Conservation (phyloP, 92 coral and sea anemone species). For the Scolanthus callimorphus region DNA sequence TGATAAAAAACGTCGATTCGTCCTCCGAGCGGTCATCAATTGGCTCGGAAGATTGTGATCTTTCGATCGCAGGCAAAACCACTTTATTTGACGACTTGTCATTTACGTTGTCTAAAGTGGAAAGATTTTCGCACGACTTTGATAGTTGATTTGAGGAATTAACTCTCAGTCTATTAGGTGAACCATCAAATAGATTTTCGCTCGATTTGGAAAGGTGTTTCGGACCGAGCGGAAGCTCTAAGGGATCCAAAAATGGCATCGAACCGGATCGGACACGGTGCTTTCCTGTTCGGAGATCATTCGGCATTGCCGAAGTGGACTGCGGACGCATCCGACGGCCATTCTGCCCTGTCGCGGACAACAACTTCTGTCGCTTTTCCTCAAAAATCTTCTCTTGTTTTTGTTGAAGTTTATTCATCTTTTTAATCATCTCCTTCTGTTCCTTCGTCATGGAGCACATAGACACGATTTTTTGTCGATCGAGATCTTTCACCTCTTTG, state of each 20-base stretch:
- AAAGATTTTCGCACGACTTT: constrained; percentile 67
- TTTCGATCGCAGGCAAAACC: constrained; percentile 37
- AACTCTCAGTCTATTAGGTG: constrained; percentile 21
- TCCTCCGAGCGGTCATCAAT: constrained; percentile 33
- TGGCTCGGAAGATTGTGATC: constrained; percentile 8
- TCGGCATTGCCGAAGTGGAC: constrained; percentile 72
- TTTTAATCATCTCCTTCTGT: constrained; percentile 77
- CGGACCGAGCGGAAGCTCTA: constrained; percentile 26
- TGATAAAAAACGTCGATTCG: constrained; percentile 56
- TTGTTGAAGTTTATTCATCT: constrained; percentile 74
- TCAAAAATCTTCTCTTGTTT: constrained; percentile 57
- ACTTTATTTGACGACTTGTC: constrained; percentile 16
- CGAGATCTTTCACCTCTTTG: constrained; percentile 73
- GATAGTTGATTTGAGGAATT: constrained; percentile 28
- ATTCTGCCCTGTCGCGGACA: constrained; percentile 21
- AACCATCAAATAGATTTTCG: constrained; percentile 32
- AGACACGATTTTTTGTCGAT: constrained; percentile 47
- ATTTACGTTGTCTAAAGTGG: constrained; percentile 27
- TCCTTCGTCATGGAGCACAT: constrained; percentile 64
- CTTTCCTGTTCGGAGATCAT: constrained; percentile 36
- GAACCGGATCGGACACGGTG: constrained; percentile 66
- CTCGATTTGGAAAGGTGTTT: constrained; percentile 59
- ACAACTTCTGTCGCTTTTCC: constrained; percentile 50
- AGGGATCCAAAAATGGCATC: constrained; percentile 61
- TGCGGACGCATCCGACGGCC: constrained; percentile 58